Percentiles rank a stretch among this genome's conserved stretches.
Conservation (phyloP, 1,140 invertebrate genomes). For the Drosophila orena region DNA sequence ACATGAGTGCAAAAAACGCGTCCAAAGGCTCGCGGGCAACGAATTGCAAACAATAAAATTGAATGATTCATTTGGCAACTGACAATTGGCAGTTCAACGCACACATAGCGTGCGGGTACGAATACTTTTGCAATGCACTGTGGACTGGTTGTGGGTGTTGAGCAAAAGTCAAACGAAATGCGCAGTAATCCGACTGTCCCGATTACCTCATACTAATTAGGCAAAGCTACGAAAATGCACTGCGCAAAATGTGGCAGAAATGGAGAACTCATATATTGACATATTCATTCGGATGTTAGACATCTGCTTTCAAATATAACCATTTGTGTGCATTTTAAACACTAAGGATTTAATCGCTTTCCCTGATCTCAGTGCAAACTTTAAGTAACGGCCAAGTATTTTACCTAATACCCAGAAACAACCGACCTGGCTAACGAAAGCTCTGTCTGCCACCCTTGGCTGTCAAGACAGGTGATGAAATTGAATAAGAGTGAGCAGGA, state of each 20-base stretch:
- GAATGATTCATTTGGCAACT: constrained; percentile 68
- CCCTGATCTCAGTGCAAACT: neutral
- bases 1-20: constrained; percentile 46
- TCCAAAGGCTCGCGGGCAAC: constrained; percentile 25
- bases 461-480: constrained; percentile 20
- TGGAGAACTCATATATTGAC: neutral
- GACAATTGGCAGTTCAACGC: constrained; percentile 47
- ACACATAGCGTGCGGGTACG: constrained; percentile 14
- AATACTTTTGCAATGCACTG: constrained; percentile 55
- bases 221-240: constrained; percentile 15
- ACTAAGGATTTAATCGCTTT: neutral
- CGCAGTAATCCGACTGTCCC: constrained; percentile 49
- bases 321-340: neutral
- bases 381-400: neutral
- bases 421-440: constrained; percentile 4
- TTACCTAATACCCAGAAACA: constrained; percentile 14
- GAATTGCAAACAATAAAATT: constrained; percentile 35
- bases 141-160: constrained; percentile 44
- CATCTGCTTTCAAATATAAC: neutral
- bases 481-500: constrained; percentile 34
- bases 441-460: constrained; percentile 11
- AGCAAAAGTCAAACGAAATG: constrained; percentile 54
- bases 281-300: neutral
- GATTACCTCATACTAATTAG: constrained; percentile 72
- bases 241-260: constrained; percentile 25